Evolutionary conservation across 2,888 invertebrate species (phyloP).

Genomic region (Hyles lineata): DNA sequence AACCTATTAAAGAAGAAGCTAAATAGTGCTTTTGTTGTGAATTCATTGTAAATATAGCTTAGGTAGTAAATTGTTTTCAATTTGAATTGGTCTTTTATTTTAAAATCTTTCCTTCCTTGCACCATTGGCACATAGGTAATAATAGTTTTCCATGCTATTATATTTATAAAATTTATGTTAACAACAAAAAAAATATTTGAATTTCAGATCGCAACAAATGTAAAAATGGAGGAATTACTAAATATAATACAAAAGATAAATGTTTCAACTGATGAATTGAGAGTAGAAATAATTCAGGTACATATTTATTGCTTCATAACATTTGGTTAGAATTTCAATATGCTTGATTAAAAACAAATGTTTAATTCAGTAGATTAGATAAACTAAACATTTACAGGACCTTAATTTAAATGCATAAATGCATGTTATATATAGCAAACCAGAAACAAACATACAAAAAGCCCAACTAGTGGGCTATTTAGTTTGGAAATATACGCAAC

Average conservation of each 20-base stretch:
- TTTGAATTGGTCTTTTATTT: conserved; percentile 64
- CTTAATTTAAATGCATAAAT: too few relatives aligned
- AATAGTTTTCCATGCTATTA: background rate
- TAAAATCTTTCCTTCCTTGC: conserved; percentile 23
- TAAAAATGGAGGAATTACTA: conserved; percentile 54
- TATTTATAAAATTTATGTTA: background rate
- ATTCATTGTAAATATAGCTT: conserved; percentile 72
- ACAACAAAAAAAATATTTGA: conserved; percentile 2
- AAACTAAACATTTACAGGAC: too few relatives aligned
- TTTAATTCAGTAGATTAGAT: too few relatives aligned
- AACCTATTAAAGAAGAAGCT: conserved; percentile 86
- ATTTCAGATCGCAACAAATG: conserved; percentile 45
- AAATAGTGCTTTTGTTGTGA: conserved; percentile 49
- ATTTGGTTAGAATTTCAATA: too few relatives aligned
- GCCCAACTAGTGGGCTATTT: too few relatives aligned
- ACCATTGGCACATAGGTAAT: background rate
- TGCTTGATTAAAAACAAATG: too few relatives aligned
- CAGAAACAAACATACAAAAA: too few relatives aligned
- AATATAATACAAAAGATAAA: conserved; percentile 46
- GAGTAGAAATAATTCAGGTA: conserved; percentile 63
- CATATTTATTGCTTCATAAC: conserved; percentile 29
- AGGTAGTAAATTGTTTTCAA: conserved; percentile 73
- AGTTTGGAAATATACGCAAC: too few relatives aligned
- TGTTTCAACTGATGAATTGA: conserved; percentile 50
- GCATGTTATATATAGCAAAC: too few relatives aligned